phyloP scores from a whole-genome alignment of 2,113 vertebrate genomes.

The Agapornis roseicollis region DNA sequence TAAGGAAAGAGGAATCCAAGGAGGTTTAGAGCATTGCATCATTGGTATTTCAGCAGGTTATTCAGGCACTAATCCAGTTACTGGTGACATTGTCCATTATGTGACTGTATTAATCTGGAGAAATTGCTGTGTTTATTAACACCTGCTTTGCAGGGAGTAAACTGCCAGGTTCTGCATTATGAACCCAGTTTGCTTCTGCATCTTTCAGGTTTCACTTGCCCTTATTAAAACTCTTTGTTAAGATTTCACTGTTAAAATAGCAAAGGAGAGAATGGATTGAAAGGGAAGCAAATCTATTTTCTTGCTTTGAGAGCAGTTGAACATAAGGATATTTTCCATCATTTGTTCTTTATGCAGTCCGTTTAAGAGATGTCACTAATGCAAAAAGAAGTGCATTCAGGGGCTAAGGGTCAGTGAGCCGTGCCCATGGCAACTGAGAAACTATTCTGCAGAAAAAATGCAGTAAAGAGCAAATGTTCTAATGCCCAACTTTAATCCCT shows the following conservation, averaged over 20 bases:
- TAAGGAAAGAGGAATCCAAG: background rate
- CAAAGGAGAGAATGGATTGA: background rate
- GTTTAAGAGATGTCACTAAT: constrained; percentile 75
- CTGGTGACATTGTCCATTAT: background rate
- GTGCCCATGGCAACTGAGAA: constrained; percentile 77
- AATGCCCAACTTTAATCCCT: constrained; percentile 80
- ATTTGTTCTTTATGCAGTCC: constrained; percentile 65
- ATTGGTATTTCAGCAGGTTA: background rate
- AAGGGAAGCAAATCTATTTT: constrained; percentile 37
- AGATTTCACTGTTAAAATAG: constrained; percentile 43
- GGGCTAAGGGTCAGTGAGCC: constrained; percentile 69
- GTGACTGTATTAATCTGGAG: background rate
- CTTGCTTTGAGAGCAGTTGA: constrained; percentile 42
- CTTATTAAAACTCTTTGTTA: constrained; percentile 15
- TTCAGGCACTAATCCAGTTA: background rate
- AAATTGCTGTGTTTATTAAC: background rate
- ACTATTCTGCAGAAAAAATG: constrained; percentile 73
- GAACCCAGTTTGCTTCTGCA: background rate
- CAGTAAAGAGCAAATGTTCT: constrained; percentile 77
- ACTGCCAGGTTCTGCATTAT: background rate
- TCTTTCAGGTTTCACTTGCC: background rate
- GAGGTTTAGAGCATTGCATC: background rate
- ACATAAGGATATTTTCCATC: constrained; percentile 51
- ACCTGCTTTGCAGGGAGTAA: background rate
- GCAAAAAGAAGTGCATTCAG: constrained; percentile 60